Conservation (phyloP, 2,888 invertebrate species). For the Tillus elongatus region DNA sequence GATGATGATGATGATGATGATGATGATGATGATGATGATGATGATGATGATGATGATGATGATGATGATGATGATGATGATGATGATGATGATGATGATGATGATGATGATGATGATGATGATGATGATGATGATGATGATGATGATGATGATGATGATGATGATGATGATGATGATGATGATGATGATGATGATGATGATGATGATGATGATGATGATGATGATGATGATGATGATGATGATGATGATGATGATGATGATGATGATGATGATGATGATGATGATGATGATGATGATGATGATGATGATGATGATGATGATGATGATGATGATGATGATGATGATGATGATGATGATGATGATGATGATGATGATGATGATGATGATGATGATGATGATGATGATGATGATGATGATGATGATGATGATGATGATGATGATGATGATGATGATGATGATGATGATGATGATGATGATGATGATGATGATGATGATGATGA, state of each 20-base stretch:
- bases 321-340: conserved; percentile 1
- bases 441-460: conserved; percentile 2
- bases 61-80: neutral
- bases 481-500: conserved; percentile 1
- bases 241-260: neutral
- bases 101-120: neutral
- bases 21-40: neutral
- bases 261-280: neutral
- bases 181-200: conserved; percentile 1
- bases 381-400: neutral
- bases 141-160: neutral
- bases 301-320: conserved; percentile 5
- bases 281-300: neutral
- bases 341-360: conserved; percentile 1
- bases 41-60: neutral
- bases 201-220: neutral
- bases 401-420: neutral
- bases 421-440: conserved; percentile 1
- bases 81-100: conserved; percentile 1
- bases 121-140: neutral
- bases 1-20: neutral
- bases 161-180: neutral
- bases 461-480: neutral
- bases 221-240: neutral
- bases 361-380: neutral